Conservation (phyloP, 2,797 vertebrate genomes). For the Coregonus sp. region DNA sequence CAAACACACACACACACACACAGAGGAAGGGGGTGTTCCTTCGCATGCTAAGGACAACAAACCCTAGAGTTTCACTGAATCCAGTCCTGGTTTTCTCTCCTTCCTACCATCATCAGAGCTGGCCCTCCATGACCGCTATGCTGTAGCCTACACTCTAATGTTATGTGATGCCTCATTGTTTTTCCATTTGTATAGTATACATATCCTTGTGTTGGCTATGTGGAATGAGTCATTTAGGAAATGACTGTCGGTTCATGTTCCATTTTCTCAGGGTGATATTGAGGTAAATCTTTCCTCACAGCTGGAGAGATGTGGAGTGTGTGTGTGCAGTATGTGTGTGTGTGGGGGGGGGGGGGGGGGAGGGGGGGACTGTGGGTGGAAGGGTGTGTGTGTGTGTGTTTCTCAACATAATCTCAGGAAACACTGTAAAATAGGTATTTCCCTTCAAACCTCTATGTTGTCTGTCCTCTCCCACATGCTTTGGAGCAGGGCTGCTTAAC, state of each 20-base stretch:
- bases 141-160: slow-evolving; percentile 3
- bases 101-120: neutral
- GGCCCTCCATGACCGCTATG: slow-evolving; percentile 14
- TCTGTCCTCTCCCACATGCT: neutral
- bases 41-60: neutral
- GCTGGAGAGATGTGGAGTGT: neutral
- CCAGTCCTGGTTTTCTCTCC: neutral
- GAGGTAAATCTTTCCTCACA: neutral
- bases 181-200: slow-evolving; percentile 20
- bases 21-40: neutral
- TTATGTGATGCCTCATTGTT: slow-evolving; percentile 19
- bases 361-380: too few relatives aligned
- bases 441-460: neutral
- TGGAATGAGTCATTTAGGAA: slow-evolving; percentile 16
- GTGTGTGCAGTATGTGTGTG: neutral
- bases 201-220: neutral
- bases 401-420: slow-evolving; percentile 1
- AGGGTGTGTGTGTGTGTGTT: neutral
- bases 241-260: slow-evolving; percentile 6
- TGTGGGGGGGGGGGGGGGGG: too few relatives aligned
- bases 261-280: slow-evolving; percentile 7
- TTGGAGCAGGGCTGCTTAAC: neutral
- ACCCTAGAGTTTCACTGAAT: neutral
- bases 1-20: slow-evolving; percentile 2
- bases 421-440: neutral